Conservation (phyloP, 2,113 vertebrate species). For the Oceanodroma tethys region DNA sequence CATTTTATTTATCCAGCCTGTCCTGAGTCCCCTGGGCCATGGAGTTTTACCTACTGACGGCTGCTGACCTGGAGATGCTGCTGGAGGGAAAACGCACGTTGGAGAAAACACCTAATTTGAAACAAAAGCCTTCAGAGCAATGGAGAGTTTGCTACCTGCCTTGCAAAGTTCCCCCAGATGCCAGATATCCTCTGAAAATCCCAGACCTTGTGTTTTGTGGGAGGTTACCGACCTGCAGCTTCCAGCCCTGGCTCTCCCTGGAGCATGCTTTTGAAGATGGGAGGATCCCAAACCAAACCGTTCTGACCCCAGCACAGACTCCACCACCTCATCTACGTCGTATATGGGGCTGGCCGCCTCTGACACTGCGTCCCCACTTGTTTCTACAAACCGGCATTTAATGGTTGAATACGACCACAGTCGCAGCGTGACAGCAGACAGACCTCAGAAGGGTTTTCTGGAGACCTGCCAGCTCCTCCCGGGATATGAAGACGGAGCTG, state of each 20-base stretch:
- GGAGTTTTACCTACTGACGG: background rate
- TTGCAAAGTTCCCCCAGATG: background rate
- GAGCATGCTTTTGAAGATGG: background rate
- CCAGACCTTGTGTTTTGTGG: fast-evolving
- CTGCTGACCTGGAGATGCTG: background rate
- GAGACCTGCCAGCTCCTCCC: background rate
- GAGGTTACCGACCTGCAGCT: background rate
- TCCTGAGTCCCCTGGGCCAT: fast-evolving
- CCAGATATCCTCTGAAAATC: background rate
- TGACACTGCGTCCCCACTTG: background rate
- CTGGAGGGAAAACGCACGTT: background rate
- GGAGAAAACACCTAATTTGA: background rate
- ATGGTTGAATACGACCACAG: background rate
- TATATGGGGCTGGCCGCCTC: background rate
- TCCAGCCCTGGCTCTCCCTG: background rate
- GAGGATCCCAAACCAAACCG: background rate
- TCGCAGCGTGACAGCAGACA: background rate
- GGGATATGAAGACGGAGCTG: background rate
- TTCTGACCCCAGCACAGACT: background rate
- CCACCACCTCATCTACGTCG: fast-evolving
- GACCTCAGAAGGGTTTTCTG: background rate
- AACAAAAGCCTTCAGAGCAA: background rate
- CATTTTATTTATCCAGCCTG: background rate
- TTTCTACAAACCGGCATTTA: background rate
- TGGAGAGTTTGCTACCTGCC: background rate